These are phyloP conservation scores for Habroteleia sp. DNA, from an alignment of 2,888 invertebrate species.

Conservation along the genomic window DNA sequence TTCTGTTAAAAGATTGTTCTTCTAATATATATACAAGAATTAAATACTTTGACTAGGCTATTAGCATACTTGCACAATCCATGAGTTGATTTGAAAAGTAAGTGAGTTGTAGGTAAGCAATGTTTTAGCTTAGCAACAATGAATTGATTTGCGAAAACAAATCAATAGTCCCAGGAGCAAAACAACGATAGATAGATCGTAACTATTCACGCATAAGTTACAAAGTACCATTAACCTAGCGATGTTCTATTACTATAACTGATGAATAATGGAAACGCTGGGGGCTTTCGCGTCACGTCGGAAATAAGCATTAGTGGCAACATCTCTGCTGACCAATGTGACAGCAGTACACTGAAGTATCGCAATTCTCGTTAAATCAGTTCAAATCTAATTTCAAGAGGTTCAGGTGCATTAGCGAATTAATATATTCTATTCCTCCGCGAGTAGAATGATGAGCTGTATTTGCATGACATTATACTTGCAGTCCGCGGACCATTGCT, in stretches of 20 bases:
- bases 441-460: conserved; percentile 77
- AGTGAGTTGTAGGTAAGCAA: background rate
- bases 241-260: conserved; percentile 55
- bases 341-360: conserved; percentile 69
- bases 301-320: conserved; percentile 57
- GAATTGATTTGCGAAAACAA: conserved; percentile 34
- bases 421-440: conserved; percentile 77
- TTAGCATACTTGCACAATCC: no score
- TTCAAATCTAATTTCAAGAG: conserved; percentile 77
- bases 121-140: conserved; percentile 22
- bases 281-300: conserved; percentile 53
- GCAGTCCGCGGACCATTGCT: conserved; percentile 64
- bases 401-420: conserved; percentile 79
- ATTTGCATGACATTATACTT: conserved; percentile 79
- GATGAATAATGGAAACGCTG: conserved; percentile 57
- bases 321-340: conserved; percentile 57
- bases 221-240: conserved; percentile 54
- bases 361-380: conserved; percentile 74
- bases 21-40: no score
- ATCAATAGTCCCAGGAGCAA: conserved; percentile 1
- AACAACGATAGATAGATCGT: conserved; percentile 22
- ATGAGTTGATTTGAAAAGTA: background rate
- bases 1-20: no score
- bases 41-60: no score
- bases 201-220: conserved; percentile 49